Percentiles rank a stretch among this genome's conserved stretches.
These are phyloP conservation scores for Hofmannophila pseudospretella DNA, from an alignment of 2,888 invertebrate genomes.

Conservation along the genomic window DNA sequence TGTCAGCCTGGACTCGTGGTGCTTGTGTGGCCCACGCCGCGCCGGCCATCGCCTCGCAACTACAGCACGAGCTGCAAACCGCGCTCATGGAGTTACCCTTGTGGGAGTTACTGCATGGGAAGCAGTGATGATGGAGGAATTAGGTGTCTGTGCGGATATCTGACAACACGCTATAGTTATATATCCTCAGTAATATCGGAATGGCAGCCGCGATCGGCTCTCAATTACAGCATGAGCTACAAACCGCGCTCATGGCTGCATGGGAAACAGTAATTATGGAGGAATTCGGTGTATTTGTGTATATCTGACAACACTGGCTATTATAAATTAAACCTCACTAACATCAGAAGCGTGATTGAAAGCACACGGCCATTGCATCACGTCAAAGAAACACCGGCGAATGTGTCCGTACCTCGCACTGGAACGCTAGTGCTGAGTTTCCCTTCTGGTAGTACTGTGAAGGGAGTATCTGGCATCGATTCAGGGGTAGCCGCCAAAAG, in stretches of 20 bases:
- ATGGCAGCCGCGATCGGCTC: slow-evolving; percentile 47
- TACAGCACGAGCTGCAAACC: slow-evolving; percentile 48
- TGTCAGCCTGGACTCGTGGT: slow-evolving; percentile 36
- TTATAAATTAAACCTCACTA: too few species aligned
- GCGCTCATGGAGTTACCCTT: slow-evolving; percentile 56
- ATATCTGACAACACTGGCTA: too few species aligned
- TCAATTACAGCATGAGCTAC: slow-evolving; percentile 51
- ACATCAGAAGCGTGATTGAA: too few species aligned
- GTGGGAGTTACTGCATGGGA: slow-evolving; percentile 50
- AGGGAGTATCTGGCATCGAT: too few species aligned
- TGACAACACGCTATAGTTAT: too few species aligned
- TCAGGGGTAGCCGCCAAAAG: too few species aligned
- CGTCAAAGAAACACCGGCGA: too few species aligned
- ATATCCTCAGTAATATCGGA: too few species aligned
- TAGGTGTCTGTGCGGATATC: neutral
- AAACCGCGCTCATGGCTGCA: slow-evolving; percentile 50
- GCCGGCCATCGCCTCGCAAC: slow-evolving; percentile 45
- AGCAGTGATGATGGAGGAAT: slow-evolving; percentile 20
- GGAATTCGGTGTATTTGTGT: neutral
- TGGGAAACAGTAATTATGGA: slow-evolving; percentile 26
- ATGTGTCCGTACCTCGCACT: too few species aligned
- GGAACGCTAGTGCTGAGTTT: too few species aligned
- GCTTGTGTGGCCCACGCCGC: slow-evolving; percentile 43
- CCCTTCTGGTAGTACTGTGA: too few species aligned
- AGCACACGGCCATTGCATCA: too few species aligned